A percentile compares a stretch with the other conserved stretches of the same genome.
These are phyloP conservation scores for Oenanthe melanoleuca DNA, from an alignment of 2,113 vertebrate species.

Conservation along the genomic window DNA sequence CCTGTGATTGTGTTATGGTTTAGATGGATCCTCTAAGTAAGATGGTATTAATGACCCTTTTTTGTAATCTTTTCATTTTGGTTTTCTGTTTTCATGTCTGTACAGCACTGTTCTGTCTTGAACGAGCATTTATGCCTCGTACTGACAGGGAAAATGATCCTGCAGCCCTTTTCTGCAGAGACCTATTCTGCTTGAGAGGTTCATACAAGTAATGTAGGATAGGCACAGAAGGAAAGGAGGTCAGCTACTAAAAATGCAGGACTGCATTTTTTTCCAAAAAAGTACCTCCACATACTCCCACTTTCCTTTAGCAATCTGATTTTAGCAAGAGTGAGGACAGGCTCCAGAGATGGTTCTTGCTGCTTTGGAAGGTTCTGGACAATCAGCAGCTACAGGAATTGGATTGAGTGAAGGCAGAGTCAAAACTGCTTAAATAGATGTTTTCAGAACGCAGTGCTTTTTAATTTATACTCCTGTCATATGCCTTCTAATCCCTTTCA, in stretches of 20 bases:
- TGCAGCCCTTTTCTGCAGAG: not conserved
- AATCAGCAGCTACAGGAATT: not conserved
- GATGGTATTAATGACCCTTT: not conserved
- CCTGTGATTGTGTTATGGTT: not conserved
- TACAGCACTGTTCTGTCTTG: not conserved
- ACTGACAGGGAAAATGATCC: not conserved
- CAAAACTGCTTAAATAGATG: not conserved
- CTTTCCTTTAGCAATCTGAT: not conserved
- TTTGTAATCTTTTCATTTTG: not conserved
- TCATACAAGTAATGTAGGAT: not conserved
- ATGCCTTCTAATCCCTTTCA: not conserved
- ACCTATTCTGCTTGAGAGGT: not conserved
- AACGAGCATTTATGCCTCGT: not conserved
- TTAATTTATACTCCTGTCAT: not conserved
- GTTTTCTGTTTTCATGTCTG: not conserved
- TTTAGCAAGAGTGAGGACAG: not conserved
- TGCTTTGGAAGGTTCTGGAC: not conserved
- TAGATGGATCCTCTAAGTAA: not conserved
- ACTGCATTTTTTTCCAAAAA: not conserved
- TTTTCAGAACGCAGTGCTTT: not conserved
- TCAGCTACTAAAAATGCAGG: not conserved
- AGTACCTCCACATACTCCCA: not conserved
- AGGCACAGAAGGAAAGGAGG: not conserved
- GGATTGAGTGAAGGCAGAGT: not conserved
- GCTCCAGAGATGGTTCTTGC: not conserved